Percentiles rank a stretch among this genome's conserved stretches.
Conservation (phyloP, 2,113 vertebrate genomes). For the Neogale vison region DNA sequence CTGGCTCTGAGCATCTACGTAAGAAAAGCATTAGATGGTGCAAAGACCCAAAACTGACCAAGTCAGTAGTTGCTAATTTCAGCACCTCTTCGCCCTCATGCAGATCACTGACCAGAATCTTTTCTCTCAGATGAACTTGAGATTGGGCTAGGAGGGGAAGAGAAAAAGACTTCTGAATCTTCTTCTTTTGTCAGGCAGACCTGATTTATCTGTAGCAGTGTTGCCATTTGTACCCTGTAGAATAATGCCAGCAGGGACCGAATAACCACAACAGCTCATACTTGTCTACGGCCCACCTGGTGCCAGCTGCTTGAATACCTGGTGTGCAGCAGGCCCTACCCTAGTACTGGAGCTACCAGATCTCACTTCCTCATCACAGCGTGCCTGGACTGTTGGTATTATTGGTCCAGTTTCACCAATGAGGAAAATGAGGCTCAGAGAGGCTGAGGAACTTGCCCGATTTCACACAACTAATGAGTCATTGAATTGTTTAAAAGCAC, state of each 20-base stretch:
- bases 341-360: background rate
- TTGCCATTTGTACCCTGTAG: background rate
- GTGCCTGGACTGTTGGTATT: background rate
- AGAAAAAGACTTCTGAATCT: background rate
- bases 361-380: background rate
- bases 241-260: background rate
- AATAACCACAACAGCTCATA: background rate
- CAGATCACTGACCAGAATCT: background rate
- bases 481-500: background rate
- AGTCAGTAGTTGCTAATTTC: background rate
- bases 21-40: background rate
- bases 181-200: background rate
- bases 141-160: background rate
- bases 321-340: background rate
- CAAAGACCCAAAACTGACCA: background rate
- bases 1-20: background rate
- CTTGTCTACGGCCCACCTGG: background rate
- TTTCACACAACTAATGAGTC: background rate
- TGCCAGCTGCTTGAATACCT: background rate
- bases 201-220: background rate
- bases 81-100: background rate
- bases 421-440: background rate
- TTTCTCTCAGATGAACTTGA: conserved; percentile 1
- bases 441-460: background rate
- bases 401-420: background rate